A percentile compares a stretch with the other conserved stretches of the same genome.
Conservation (phyloP, 2,888 invertebrate genomes). For the Tenthredo scrophulariae region DNA sequence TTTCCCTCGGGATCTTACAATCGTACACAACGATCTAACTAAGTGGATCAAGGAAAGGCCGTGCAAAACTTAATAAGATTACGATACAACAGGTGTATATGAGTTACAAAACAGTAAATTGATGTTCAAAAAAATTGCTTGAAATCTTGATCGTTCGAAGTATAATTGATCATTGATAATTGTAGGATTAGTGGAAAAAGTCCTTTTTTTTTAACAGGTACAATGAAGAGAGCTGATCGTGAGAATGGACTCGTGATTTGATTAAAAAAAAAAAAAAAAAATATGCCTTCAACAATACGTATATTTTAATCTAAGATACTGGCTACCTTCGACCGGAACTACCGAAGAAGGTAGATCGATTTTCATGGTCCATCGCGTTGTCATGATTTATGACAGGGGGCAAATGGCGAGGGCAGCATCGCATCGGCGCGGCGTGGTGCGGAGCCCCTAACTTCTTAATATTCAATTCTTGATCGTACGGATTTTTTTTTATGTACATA, state of each 20-base stretch:
- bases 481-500: conserved; percentile 26
- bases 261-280: no score
- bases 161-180: neutral
- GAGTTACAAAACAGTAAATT: neutral
- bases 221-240: no score
- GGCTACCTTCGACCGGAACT: neutral
- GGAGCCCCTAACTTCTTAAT: conserved; percentile 51
- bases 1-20: neutral
- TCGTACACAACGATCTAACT: neutral
- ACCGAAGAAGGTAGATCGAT: conserved; percentile 39
- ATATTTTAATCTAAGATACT: conserved; percentile 16
- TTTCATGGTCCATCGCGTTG: conserved; percentile 57
- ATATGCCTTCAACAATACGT: neutral
- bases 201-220: no score
- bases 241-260: no score
- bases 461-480: conserved; percentile 52
- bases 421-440: neutral
- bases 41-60: neutral
- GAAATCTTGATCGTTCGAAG: neutral
- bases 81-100: neutral
- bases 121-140: neutral
- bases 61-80: neutral
- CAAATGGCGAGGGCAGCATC: conserved; percentile 59
- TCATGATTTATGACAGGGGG: conserved; percentile 54
- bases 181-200: no score